Percentiles rank a stretch among this genome's conserved stretches.
Conservation (phyloP, 1,140 invertebrate species). For the Plodia interpunctella region DNA sequence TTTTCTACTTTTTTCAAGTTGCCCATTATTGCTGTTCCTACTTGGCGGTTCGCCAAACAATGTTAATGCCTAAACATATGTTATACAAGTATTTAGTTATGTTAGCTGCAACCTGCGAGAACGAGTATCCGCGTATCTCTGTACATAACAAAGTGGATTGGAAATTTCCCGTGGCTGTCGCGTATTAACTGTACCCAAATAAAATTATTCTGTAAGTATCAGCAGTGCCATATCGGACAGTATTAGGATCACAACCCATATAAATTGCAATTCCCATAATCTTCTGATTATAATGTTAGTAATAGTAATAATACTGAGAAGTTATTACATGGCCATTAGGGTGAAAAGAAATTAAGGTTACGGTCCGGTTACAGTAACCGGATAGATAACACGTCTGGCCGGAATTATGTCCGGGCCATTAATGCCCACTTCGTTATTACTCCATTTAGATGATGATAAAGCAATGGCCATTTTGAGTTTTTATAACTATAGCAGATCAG, state of each 20-base stretch:
- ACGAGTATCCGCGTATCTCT: no score
- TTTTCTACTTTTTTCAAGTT: no score
- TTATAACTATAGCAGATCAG: not conserved
- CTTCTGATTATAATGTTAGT: not conserved
- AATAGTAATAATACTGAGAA: not conserved
- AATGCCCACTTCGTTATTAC: slow-evolving; percentile 6
- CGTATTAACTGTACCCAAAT: not conserved
- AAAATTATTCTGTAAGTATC: not conserved
- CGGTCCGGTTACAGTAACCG: not conserved
- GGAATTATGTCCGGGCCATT: not conserved
- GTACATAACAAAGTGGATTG: no score
- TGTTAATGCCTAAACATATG: no score
- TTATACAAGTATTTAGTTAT: no score
- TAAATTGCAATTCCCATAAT: not conserved
- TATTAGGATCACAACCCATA: not conserved
- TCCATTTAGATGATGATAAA: slow-evolving; percentile 3
- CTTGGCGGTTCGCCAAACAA: no score
- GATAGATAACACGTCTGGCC: slow-evolving; percentile 1
- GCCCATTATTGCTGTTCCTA: no score
- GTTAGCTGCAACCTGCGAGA: no score
- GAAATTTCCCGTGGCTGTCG: no score
- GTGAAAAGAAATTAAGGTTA: not conserved
- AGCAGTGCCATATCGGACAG: no score
- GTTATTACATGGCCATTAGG: not conserved
- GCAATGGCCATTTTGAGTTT: not conserved